Evolutionary conservation across 2,888 invertebrate species (phyloP).

Genomic region (Biston betularia): DNA sequence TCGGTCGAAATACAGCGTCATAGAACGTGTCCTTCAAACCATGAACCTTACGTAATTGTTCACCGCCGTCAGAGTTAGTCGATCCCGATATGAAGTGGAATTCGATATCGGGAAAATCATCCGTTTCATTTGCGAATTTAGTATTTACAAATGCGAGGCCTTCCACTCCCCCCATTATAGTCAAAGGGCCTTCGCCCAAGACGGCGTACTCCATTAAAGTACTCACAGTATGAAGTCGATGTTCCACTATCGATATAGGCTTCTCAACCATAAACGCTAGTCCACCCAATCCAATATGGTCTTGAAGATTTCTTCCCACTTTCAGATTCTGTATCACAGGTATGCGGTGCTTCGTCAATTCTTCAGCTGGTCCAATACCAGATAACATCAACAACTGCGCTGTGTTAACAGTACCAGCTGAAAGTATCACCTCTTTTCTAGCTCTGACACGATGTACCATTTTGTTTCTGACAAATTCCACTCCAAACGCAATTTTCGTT

Average conservation of each 20-base stretch:
- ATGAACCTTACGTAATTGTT: slow-evolving; percentile 92
- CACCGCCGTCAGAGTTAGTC: slow-evolving; percentile 94
- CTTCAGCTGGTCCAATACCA: slow-evolving; percentile 92
- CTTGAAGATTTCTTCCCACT: slow-evolving; percentile 95
- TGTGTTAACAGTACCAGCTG: slow-evolving; percentile 96
- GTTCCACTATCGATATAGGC: slow-evolving; percentile 92
- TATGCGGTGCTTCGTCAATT: slow-evolving; percentile 90
- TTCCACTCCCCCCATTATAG: slow-evolving; percentile 95
- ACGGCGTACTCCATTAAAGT: slow-evolving; percentile 94
- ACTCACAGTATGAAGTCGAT: slow-evolving; percentile 91
- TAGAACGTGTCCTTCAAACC: slow-evolving; percentile 92
- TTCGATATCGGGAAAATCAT: slow-evolving; percentile 96
- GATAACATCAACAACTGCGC: slow-evolving; percentile 97
- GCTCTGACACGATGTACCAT: slow-evolving; percentile 91
- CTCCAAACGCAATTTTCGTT: slow-evolving; percentile 92
- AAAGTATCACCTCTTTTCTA: slow-evolving; percentile 94
- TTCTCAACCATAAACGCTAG: slow-evolving; percentile 93
- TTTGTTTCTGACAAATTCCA: slow-evolving; percentile 92
- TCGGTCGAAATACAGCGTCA: slow-evolving; percentile 90
- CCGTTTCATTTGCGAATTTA: slow-evolving; percentile 91
- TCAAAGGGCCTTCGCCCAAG: slow-evolving; percentile 93
- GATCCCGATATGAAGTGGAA: slow-evolving; percentile 96
- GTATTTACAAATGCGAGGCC: slow-evolving; percentile 96
- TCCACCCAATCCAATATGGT: slow-evolving; percentile 95
- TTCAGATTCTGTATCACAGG: slow-evolving; percentile 92